These are phyloP conservation scores for Micrastur ruficollis DNA, from an alignment of 2,797 vertebrate genomes.

Conservation along the genomic window DNA sequence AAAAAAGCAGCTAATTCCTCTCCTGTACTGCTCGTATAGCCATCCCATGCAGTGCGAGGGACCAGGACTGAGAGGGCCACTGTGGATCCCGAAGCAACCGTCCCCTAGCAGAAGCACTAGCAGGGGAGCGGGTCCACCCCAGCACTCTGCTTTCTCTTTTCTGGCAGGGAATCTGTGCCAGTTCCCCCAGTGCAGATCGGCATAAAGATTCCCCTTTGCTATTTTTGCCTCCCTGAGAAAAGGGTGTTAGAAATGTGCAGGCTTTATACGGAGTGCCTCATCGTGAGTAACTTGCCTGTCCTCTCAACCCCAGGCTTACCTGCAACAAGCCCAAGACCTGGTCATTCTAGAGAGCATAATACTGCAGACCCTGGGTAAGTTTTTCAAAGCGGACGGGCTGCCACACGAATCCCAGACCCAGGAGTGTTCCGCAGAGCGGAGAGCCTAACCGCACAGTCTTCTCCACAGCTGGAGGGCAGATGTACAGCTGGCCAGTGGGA, in stretches of 20 bases:
- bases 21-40: neutral
- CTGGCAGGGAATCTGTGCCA: conserved; percentile 1
- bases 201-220: conserved; percentile 17
- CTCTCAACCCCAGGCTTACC: conserved; percentile 92
- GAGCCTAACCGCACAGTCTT: conserved; percentile 68
- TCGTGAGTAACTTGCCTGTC: conserved; percentile 85
- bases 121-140: neutral
- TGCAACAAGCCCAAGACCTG: conserved; percentile 98
- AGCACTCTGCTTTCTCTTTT: neutral
- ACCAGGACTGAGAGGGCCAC: neutral
- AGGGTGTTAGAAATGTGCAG: conserved; percentile 43
- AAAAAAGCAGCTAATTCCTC: neutral
- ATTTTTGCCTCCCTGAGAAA: neutral
- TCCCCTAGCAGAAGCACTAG: neutral
- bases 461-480: conserved; percentile 65
- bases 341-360: conserved; percentile 99
- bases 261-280: conserved; percentile 66
- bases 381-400: conserved; percentile 77
- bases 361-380: conserved; percentile 98
- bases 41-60: neutral
- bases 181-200: neutral
- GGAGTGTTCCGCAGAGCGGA: conserved; percentile 21
- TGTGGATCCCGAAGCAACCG: neutral
- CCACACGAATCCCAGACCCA: conserved; percentile 59
- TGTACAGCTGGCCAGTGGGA: conserved; percentile 6